Conservation (phyloP, 2,797 vertebrate genomes). For the Dromococcyx pavoninus region DNA sequence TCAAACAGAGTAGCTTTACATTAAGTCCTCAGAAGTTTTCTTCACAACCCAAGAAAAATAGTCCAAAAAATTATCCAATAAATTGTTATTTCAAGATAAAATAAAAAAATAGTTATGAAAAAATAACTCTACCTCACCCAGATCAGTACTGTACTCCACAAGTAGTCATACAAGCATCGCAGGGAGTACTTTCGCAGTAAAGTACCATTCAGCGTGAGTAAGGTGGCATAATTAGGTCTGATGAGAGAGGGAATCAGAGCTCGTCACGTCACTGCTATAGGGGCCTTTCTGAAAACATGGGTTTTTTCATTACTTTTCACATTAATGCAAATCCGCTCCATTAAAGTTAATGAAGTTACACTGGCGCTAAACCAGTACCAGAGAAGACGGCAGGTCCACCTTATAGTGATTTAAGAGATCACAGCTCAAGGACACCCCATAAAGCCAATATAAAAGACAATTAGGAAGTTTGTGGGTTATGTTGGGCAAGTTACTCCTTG, state of each 20-base stretch:
- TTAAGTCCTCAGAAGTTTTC: constrained; percentile 21
- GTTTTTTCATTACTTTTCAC: not conserved
- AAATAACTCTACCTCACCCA: not conserved
- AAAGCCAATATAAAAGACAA: not conserved
- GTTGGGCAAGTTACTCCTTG: not conserved
- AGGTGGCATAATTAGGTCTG: not conserved
- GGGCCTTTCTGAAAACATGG: not conserved
- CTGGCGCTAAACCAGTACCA: not conserved
- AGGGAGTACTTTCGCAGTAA: constrained; percentile 5
- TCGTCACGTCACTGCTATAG: not conserved
- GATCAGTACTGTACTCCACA: not conserved
- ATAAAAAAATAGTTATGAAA: not conserved
- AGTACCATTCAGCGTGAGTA: constrained; percentile 9
- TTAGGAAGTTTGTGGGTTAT: not conserved
- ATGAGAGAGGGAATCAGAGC: not conserved
- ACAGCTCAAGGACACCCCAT: not conserved
- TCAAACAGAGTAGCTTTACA: not conserved
- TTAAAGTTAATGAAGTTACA: not conserved
- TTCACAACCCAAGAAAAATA: not conserved
- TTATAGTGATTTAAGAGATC: not conserved
- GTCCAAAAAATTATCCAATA: not conserved
- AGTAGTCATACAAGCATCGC: not conserved
- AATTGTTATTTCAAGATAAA: not conserved
- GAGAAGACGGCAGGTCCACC: not conserved
- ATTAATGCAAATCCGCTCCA: not conserved